A percentile compares a stretch with the other conserved stretches of the same genome.
phyloP scores from a whole-genome alignment of 2,888 invertebrate species.

The Toxonevra muliebris region DNA sequence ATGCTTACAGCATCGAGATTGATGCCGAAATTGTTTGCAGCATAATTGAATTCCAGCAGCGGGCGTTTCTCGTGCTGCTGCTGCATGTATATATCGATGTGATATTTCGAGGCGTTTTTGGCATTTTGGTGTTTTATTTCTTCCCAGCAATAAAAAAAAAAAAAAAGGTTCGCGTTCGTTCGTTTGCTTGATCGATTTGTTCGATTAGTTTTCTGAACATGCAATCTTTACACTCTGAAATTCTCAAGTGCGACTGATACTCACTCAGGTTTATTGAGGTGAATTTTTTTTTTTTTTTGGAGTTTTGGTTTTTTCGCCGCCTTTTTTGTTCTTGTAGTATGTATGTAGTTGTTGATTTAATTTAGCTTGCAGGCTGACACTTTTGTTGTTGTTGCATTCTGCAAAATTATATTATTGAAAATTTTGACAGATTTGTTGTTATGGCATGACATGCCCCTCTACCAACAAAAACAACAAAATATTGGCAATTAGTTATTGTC shows the following conservation, averaged over 20 bases:
- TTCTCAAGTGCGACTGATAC: conserved; percentile 25
- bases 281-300: not conserved
- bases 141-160: too few species aligned
- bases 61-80: conserved; percentile 27
- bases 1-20: too few species aligned
- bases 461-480: not conserved
- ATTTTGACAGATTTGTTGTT: conserved; percentile 30
- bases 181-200: conserved; percentile 26
- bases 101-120: too few species aligned
- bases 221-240: conserved; percentile 19
- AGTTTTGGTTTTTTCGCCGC: not conserved
- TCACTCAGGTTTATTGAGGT: not conserved
- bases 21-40: too few species aligned
- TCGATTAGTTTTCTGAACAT: conserved; percentile 20
- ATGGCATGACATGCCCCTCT: conserved; percentile 28
- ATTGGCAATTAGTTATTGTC: conserved; percentile 26
- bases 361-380: conserved; percentile 20
- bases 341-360: conserved; percentile 19
- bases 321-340: not conserved
- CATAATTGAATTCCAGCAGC: conserved; percentile 37
- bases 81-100: not conserved
- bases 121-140: too few species aligned
- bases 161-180: not conserved
- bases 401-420: conserved; percentile 30
- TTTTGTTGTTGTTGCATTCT: not conserved